Evolutionary conservation across 2,888 invertebrate genomes (phyloP), one percentile per base, ranked within the genome.

Genomic region (Oegoconia quadripuncta): DNA sequence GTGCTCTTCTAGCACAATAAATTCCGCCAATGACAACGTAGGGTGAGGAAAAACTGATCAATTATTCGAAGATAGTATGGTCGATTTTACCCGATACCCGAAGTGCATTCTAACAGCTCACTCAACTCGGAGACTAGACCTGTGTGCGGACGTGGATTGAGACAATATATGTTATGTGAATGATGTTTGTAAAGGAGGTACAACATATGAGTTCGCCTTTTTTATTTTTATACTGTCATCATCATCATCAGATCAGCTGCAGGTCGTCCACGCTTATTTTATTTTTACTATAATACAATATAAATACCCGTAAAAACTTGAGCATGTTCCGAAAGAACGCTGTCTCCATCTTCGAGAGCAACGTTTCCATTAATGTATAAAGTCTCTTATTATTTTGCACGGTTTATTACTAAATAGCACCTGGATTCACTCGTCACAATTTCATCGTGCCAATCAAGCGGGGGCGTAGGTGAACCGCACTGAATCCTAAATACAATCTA

Each of bases 391-490:
- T 50, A 55, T 49, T 48, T 57, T 49, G 50, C 52, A 57, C 58
- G 39, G 41, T 36, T 55, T 40, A 56, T 54, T 47, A 48, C 43
- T 52, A 48, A 54, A 52, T 53, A 53, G 38, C 42, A 60, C 56
- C 61, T 41, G 59, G 59, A 74, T 75, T 73, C 71, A 72, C 72
- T 66, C 49, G 70, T 71, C 64, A 74, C 78, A 80, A 74, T 78
- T 80, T 77, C 74, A 59, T 65, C 41, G 49, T 38, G 27, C 42
- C 39, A 49, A 45, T 48, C 40, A 37, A 49, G 37, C 46, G 39
- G 44, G 43, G 40, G 36, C 42, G 50, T 38, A 49, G 48, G 42
- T 50, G 44, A 48, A 33, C 36, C 46, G 48, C 47, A 49, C 43
- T 46, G 48, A 59, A 63, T 55, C 51, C 48, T 51, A 55, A 66